Base-by-base conservation (phyloP, 2,797 vertebrate species). In the Onychomys leucogaster region DNA sequence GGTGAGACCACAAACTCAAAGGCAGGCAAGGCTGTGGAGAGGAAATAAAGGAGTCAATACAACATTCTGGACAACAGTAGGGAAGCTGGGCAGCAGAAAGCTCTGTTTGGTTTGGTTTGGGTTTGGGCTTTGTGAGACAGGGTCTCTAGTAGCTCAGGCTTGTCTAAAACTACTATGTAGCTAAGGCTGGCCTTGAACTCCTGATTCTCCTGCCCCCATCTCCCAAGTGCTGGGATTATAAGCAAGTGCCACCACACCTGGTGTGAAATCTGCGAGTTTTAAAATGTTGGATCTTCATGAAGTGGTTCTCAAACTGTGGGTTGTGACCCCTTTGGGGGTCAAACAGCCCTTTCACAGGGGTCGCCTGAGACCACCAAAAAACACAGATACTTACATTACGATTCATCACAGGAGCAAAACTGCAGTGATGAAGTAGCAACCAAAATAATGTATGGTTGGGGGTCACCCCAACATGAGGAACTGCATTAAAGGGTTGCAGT, bases 251-350 rank as follows among this genome's bases (percentile, higher is more conserved):
- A 65, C 43, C 21, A 91, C 29, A 71, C 7, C 49, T 3, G 27
- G n/a, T 65, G 82, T 96, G 84, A 92, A 87, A 80, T 29, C n/a
- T 71, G 71, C 46, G 52, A 55, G 86, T 41, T 91, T 93, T 84
- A 17, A 93, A 91, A 67, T 59, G 55, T 37, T 57, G 17, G 49
- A 19, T 29, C 49, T 78, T 34, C 34, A 78, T n/a, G 61, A 6
- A 65, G 41, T 34, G 10, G 59, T 34, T 84, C 41, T 63, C 21
- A 65, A 67, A 10, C 82, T 49, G 29, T 65, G 59, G 41, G 29
- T 63, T 5, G 12, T 9, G 43, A 67, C 10, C 32, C 3, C 11
- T n/a, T 67, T 49, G 6, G 43, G 6, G 6, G 21, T 25, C 21
- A 75, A 75, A 41, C 23, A 43, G 6, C 37, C 9, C 10, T 75